phyloP scores from a whole-genome alignment of 2,888 invertebrate species.

The Aleiodes testaceus region DNA sequence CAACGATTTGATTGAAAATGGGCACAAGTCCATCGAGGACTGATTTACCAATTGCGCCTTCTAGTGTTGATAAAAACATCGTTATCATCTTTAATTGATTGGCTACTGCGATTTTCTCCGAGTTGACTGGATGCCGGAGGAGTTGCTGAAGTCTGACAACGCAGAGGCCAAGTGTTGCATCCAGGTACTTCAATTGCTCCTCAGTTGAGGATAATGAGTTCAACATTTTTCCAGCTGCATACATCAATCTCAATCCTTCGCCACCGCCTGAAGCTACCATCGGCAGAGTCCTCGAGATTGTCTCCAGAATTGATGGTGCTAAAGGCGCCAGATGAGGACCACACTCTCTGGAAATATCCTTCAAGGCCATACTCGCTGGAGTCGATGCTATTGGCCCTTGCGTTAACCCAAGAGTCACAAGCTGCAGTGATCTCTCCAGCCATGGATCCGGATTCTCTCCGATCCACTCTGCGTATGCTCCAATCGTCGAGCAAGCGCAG shows the following conservation, averaged over 20 bases:
- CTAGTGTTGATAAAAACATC: conserved; percentile 78
- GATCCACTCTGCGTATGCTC: conserved; percentile 91
- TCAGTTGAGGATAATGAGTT: conserved; percentile 78
- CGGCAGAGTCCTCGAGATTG: conserved; percentile 75
- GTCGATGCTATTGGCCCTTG: conserved; percentile 81
- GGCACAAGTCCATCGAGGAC: conserved; percentile 74
- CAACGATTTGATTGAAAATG: conserved; percentile 77
- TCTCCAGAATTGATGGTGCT: conserved; percentile 83
- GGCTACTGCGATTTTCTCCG: conserved; percentile 72
- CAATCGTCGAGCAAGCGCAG: conserved; percentile 72
- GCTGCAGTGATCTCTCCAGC: conserved; percentile 80
- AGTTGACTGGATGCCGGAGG: conserved; percentile 58
- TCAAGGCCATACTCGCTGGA: conserved; percentile 89
- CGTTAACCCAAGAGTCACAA: conserved; percentile 79
- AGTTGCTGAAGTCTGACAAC: conserved; percentile 78
- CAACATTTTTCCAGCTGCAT: conserved; percentile 82
- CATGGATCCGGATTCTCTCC: conserved; percentile 79
- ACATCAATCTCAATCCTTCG: conserved; percentile 84
- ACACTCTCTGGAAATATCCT: conserved; percentile 90
- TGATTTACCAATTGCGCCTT: conserved; percentile 73
- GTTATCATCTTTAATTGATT: conserved; percentile 81
- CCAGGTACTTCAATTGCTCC: conserved; percentile 81
- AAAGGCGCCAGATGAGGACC: conserved; percentile 83
- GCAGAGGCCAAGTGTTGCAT: conserved; percentile 80
- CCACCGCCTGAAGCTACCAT: conserved; percentile 78